Base-by-base conservation (phyloP, 2,113 vertebrate genomes). In the Origma solitaria region DNA sequence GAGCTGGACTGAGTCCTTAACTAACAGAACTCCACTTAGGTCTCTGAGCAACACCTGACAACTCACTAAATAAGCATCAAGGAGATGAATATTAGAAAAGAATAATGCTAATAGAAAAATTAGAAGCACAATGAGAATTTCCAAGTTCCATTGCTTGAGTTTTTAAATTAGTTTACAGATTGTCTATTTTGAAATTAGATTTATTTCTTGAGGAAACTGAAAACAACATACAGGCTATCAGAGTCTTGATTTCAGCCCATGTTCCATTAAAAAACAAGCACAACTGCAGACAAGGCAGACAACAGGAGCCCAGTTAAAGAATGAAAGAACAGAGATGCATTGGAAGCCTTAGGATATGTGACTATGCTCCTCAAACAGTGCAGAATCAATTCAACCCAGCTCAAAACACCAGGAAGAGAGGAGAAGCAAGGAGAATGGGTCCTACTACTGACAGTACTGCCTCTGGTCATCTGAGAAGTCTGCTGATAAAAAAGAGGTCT, bases 121-220 rank as follows among this genome's bases (percentile, higher is more conserved):
- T 3, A 73, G 62, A 92, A 86, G 69, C 57, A 44, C 8, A 35
- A 70, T 42, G 69, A 96, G 24, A 57, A 76, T 79, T 93, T 79
- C 70, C 47, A 95, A 64, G 44, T 92, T 83, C 44, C 53, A 37
- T 15, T 85, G 50, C 58, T 96, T 86, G 44, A 86, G 86, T 78
- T 94, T 71, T 95, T 89, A 81, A 92, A 97, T 95, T 96, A 96
- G 33, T 86, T 87, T 94, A 94, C 76, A 92, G 72, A 82, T 78
- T 33, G 54, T 66, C 47, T 66, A 75, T 94, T 97, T 95, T 56
- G 25, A 96, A 96, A 83, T 90, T 77, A 90, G 56, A 88, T 97
- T 97, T 97, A 97, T 97, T 97, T 97, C 88, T 92, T 65, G 51
- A 94, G 77, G 75, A 97, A 94, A 93, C 13, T 88, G 86, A 95